phyloP scores from a whole-genome alignment of 2,888 invertebrate species.

The Xestia sexstrigata region DNA sequence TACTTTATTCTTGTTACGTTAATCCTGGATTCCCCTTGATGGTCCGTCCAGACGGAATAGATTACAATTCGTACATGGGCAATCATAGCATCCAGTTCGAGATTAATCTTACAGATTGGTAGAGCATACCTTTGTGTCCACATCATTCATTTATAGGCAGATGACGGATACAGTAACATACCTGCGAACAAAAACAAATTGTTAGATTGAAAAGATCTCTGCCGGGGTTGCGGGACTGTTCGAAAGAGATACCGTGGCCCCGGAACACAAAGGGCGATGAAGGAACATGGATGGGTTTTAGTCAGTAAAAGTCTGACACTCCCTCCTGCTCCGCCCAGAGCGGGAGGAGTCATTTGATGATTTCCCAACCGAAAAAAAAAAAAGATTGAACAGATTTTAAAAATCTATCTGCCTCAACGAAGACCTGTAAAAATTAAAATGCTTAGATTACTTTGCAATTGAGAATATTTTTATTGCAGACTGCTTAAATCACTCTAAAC shows the following conservation, averaged over 20 bases:
- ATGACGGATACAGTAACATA: constrained; percentile 27
- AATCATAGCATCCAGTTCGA: constrained; percentile 16
- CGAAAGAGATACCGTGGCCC: too few relatives aligned
- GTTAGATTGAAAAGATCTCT: not conserved
- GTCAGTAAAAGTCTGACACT: too few relatives aligned
- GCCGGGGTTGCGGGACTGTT: too few relatives aligned
- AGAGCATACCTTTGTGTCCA: constrained; percentile 23
- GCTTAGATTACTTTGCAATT: not conserved
- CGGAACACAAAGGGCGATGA: too few relatives aligned
- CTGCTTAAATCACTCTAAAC: not conserved
- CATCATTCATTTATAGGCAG: not conserved
- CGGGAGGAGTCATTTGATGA: too few relatives aligned
- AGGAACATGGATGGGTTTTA: too few relatives aligned
- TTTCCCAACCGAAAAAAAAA: too few relatives aligned
- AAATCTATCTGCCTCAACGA: not conserved
- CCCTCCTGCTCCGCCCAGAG: too few relatives aligned
- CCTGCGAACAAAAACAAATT: constrained; percentile 27
- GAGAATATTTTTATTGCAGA: not conserved
- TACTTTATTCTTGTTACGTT: constrained; percentile 15
- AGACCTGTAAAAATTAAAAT: not conserved
- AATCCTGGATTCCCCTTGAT: constrained; percentile 29
- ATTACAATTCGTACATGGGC: constrained; percentile 46
- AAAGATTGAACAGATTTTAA: too few relatives aligned
- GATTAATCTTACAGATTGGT: constrained; percentile 26
- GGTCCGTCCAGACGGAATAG: constrained; percentile 17